Evolutionary conservation across 92 coral and sea anemone genomes (phyloP), one percentile per base, ranked within the genome.

Genomic region (Ricordea florida): DNA sequence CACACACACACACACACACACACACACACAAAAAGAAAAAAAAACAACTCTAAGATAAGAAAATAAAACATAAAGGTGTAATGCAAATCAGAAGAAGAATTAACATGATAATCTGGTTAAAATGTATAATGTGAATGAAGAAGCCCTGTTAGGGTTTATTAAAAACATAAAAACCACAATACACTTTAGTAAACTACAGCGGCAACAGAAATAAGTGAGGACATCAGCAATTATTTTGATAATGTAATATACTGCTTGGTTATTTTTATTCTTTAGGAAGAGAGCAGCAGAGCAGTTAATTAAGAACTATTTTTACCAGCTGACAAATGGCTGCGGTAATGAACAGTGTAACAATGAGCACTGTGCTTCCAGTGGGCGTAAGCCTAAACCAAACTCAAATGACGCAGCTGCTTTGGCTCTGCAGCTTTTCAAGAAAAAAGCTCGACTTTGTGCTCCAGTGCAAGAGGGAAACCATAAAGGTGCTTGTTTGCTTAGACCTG

Each of bases 391-490:
- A 20, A 76, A 52, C 35, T 61, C 51, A 3, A 80, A 94, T 57
- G 98, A 94, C 14, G 98, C 97, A 3, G 98, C 98, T 26, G 97
- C 81, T 10, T 66, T 79, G 23, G 98, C 98, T 1, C 63, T 94
- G 22, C 87, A 89, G 88, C 53, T 94, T 33, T 88, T 90, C 57
- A 82, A 76, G 49, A 86, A 94, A 70, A 92, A 81, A 62, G 98
- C 98, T 44, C 81, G 84, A 37, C 85, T 94, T 16, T 94, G 98
- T 72, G 90, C 45, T 18, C 74, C 85, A 1, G 13, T 72, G 24
- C 63, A 67, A 66, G 79, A 68, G 25, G 58, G 58, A 34, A 89
- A 87, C 61, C 93, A 87, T 65, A 68, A 74, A 91, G 93, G 90
- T 87, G 74, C 40, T 1, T 40, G 7, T 16, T 6, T 2, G 1